A percentile compares a stretch with the other conserved stretches of the same genome.
Evolutionary conservation across 2,888 invertebrate genomes (phyloP).

Genomic region (Gisinianus flammeolus): DNA sequence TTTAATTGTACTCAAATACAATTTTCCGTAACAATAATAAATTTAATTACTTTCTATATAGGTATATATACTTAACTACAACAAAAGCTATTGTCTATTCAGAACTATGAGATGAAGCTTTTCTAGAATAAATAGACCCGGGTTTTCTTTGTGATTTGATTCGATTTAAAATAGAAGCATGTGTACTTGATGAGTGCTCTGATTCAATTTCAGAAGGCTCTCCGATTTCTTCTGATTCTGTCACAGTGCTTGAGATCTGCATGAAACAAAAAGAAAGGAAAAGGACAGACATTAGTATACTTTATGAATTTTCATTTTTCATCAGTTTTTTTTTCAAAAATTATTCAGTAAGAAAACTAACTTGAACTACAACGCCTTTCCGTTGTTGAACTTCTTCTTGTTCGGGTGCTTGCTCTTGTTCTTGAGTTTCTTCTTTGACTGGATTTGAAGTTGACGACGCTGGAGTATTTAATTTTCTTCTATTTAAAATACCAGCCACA

Average conservation of each 20-base stretch:
- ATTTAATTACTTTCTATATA: background rate
- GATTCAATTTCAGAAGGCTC: conserved; percentile 43
- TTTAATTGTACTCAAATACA: too few species aligned
- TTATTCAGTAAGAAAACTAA: conserved; percentile 24
- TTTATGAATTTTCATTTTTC: background rate
- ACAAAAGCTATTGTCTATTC: conserved; percentile 16
- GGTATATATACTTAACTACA: background rate
- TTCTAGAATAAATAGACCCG: conserved; percentile 52
- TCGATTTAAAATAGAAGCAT: conserved; percentile 54
- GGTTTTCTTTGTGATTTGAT: conserved; percentile 56
- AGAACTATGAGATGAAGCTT: conserved; percentile 34
- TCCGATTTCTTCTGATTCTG: conserved; percentile 55
- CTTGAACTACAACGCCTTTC: conserved; percentile 58
- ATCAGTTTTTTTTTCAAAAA: background rate
- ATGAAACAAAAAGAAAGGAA: background rate
- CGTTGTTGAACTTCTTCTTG: conserved; percentile 48
- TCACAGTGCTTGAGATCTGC: conserved; percentile 54
- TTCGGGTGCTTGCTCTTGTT: conserved; percentile 46
- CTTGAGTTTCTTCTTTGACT: conserved; percentile 17
- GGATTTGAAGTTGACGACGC: conserved; percentile 24
- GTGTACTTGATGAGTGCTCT: conserved; percentile 47
- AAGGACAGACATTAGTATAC: background rate
- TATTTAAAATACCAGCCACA: conserved; percentile 52
- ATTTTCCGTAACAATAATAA: background rate
- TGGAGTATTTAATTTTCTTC: conserved; percentile 43